A percentile compares a stretch with the other conserved stretches of the same genome.
phyloP scores from a whole-genome alignment of 2,113 vertebrate genomes.

The Gymnobelideus leadbeateri region DNA sequence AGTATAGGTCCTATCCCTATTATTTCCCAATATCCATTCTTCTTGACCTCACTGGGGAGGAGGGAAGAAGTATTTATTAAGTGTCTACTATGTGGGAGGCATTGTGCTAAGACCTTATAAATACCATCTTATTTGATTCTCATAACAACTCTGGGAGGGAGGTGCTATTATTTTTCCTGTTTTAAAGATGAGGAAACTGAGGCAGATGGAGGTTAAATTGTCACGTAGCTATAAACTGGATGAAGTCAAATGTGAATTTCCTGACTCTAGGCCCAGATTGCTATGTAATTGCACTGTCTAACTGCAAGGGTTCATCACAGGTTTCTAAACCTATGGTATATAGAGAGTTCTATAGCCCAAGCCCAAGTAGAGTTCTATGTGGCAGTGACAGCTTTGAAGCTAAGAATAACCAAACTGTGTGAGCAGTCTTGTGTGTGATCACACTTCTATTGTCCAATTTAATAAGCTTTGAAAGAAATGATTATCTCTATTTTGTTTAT shows the following conservation, averaged over 20 bases:
- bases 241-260: neutral
- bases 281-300: neutral
- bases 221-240: neutral
- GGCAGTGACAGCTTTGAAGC: neutral
- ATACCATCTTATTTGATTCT: neutral
- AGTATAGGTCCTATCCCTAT: too few relatives aligned
- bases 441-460: conserved; percentile 7
- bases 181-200: neutral
- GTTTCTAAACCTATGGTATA: neutral
- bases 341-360: too few relatives aligned
- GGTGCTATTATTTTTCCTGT: neutral
- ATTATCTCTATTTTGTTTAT: neutral
- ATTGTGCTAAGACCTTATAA: neutral
- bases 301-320: neutral
- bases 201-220: neutral
- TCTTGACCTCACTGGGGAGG: too few relatives aligned
- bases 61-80: neutral
- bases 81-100: neutral
- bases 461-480: neutral
- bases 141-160: neutral
- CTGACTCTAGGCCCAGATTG: neutral
- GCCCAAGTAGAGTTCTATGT: neutral
- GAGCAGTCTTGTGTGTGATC: neutral
- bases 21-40: too few relatives aligned
- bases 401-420: neutral